phyloP scores from a whole-genome alignment of 2,797 vertebrate species.

The Thalassophryne amazonica region DNA sequence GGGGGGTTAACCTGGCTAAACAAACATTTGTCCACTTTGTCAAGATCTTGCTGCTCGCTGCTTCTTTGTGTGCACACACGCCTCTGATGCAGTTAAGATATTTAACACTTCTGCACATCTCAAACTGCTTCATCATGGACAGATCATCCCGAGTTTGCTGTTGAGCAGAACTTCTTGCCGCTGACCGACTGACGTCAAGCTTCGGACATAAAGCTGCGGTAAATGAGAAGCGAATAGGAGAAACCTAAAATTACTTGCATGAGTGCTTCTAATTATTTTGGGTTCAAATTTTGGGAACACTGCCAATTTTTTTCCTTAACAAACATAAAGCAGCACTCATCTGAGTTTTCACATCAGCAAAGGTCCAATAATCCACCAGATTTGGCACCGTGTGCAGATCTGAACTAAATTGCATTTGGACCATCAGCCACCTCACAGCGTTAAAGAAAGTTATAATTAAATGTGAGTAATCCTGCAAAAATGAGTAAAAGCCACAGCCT shows the following conservation, averaged over 20 bases:
- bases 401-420: too few relatives aligned
- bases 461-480: too few relatives aligned
- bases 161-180: constrained; percentile 10
- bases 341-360: too few relatives aligned
- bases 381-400: too few relatives aligned
- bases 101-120: not conserved
- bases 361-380: too few relatives aligned
- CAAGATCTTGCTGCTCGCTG: not conserved
- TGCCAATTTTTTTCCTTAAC: constrained; percentile 18
- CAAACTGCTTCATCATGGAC: not conserved
- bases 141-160: not conserved
- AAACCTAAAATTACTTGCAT: constrained; percentile 53
- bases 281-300: constrained; percentile 47
- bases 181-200: constrained; percentile 54
- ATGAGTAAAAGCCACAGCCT: too few relatives aligned
- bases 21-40: constrained; percentile 1
- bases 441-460: too few relatives aligned
- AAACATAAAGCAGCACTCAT: constrained; percentile 19
- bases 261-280: constrained; percentile 42
- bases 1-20: not conserved
- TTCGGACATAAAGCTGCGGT: constrained; percentile 54
- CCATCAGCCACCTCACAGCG: too few relatives aligned
- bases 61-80: not conserved
- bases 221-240: constrained; percentile 25
- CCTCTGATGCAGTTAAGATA: not conserved